Conservation (phyloP, 2,888 invertebrate genomes). For the Danaus chrysippus region DNA sequence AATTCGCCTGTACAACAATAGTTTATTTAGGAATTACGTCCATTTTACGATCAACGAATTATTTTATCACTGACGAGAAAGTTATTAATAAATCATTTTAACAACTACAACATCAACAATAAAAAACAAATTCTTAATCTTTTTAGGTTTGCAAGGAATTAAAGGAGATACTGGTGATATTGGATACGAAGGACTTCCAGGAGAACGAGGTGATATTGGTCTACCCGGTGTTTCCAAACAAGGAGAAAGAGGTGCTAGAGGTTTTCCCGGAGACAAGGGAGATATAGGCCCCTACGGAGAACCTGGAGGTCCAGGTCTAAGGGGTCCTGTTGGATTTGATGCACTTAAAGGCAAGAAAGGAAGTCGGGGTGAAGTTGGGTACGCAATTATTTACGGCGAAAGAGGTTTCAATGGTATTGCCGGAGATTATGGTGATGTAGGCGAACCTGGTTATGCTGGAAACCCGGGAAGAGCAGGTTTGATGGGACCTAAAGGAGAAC, state of each 20-base stretch:
- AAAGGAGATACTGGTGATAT: conserved; percentile 59
- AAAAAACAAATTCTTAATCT: too few species aligned
- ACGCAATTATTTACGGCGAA: conserved; percentile 63
- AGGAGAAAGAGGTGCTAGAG: conserved; percentile 80
- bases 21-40: too few species aligned
- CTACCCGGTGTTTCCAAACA: conserved; percentile 54
- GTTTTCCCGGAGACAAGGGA: conserved; percentile 83
- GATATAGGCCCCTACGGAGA: conserved; percentile 81
- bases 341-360: conserved; percentile 80
- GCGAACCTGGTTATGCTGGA: conserved; percentile 80
- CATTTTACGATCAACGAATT: too few species aligned
- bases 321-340: conserved; percentile 81
- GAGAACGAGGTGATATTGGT: conserved; percentile 58
- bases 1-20: too few species aligned
- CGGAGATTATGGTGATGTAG: conserved; percentile 75
- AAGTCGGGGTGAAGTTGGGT: conserved; percentile 70
- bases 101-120: too few species aligned
- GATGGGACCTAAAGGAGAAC: conserved; percentile 61
- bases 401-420: conserved; percentile 58
- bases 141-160: conserved; percentile 40
- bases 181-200: conserved; percentile 58
- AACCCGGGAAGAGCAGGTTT: conserved; percentile 71
- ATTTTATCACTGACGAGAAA: too few species aligned
- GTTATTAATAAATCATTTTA: too few species aligned
- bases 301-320: conserved; percentile 67